Base-by-base conservation (phyloP, 2,113 vertebrate species). In the Thalassoma bifasciatum region DNA sequence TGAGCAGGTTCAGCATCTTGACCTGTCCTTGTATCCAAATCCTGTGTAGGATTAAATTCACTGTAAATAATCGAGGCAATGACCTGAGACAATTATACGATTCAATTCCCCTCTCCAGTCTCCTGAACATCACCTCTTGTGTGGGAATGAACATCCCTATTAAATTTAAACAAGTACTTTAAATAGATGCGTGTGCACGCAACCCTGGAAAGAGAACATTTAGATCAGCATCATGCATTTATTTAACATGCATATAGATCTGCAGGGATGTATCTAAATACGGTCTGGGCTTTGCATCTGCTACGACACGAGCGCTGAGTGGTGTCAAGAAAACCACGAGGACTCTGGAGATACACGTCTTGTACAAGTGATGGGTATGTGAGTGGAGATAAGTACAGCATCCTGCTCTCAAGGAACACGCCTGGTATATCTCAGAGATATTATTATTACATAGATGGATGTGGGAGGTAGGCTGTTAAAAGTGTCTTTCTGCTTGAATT, bases 141-240 rank as follows among this genome's bases (percentile, higher is more conserved):
- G 22, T 9, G 7, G 9, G 3, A 23, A 13, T 10, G n/a, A 22
- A 22, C 19, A 11, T 11, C 21, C 17, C 0, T 50, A 37, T 37
- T 38, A 5, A 47, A 56, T 47, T 19, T 0, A 40, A 26, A 74
- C 17, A 9, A 26, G 10, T n/a, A 0, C 38, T 47, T 13, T 58
- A 54, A 52, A 65, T 66, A 52, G 10, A 23, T 61, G 3, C 57
- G 22, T 44, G 14, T 24, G 22, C 46, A 17, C 11, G 49, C 12
- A 24, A n/a, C n/a, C n/a, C 24, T 24, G 16, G 17, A 12, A 21
- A 54, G 52, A 66, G 52, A 65, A n/a, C 52, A 46, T 46, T 12
- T n/a, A 60, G 37, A 53, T 51, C 60, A 51, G 54, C 1, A 17
- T 10, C 38, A 21, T 75, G 36, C 36, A 60, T 44, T 52, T 60